Conservation (phyloP, 2,113 vertebrate genomes). For the Semicossyphus pulcher region DNA sequence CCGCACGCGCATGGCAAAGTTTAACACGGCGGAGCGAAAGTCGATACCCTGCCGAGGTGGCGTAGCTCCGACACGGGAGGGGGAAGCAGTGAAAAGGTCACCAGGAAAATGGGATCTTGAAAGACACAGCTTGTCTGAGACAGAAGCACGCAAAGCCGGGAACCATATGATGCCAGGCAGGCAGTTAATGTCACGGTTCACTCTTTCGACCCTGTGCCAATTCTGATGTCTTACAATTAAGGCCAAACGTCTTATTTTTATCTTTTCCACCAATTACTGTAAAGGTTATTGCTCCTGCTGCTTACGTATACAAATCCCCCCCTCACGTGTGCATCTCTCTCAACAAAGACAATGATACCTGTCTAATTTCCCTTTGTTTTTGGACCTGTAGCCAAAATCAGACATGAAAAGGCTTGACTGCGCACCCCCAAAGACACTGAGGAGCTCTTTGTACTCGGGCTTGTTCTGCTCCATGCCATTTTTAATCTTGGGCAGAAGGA, state of each 20-base stretch:
- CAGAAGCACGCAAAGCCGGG: no score
- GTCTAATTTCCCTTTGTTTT: constrained; percentile 65
- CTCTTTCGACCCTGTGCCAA: constrained; percentile 50
- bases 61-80: constrained; percentile 21
- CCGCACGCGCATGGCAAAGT: constrained; percentile 31
- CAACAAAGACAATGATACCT: constrained; percentile 32
- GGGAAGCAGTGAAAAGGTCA: constrained; percentile 66
- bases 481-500: constrained; percentile 70
- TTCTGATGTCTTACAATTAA: constrained; percentile 61
- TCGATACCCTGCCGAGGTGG: constrained; percentile 60
- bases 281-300: constrained; percentile 60
- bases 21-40: constrained; percentile 64
- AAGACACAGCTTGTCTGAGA: constrained; percentile 54
- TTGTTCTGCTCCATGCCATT: constrained; percentile 69
- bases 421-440: constrained; percentile 64
- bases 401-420: constrained; percentile 72
- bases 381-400: constrained; percentile 55
- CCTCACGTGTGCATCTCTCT: neutral
- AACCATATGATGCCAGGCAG: constrained; percentile 41
- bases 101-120: constrained; percentile 46
- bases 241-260: constrained; percentile 49
- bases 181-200: constrained; percentile 71
- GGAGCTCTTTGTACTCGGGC: constrained; percentile 73
- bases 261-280: constrained; percentile 61
- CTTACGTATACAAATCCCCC: constrained; percentile 34